Evolutionary conservation across 2,797 vertebrate species (phyloP), one percentile per base, ranked within the genome.

Genomic region (Sebastes kiyomatsui): DNA sequence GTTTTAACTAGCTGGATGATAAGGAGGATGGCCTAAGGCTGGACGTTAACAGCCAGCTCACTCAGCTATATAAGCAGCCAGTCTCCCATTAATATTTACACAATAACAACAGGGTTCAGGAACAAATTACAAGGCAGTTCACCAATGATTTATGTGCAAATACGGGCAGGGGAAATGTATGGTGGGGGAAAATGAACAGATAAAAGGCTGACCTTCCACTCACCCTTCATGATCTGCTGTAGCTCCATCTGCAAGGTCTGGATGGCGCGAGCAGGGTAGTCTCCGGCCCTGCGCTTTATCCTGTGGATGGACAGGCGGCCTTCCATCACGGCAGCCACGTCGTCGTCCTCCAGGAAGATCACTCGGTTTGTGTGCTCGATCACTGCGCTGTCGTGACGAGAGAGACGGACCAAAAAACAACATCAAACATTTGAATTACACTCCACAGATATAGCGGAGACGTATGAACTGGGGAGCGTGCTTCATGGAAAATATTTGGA

Each of bases 141-240:
- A 54, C 7, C 60, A 30, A 67, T 49, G 32, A 90, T 46, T 64
- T 72, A 81, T 79, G 60, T 46, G 22, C 6, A 76, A 62, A 76
- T 72, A 67, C 16, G 65, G 9, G 46, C 16, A 16, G 22, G 32
- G 23, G 52, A 10, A 32, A 72, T 58, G 5, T 25, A 42, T 6
- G 28, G 11, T 52, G 7, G 20, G 46, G 28, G 12, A 64, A 71
- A 42, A 55, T 54, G 11, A 72, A 38, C 22, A 33, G 52, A 61
- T 38, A n/a, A 72, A 64, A 70, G 18, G 5, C 18, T 1, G 49
- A 64, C 33, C 33, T 33, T 46, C 7, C 28, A 64, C 83, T 92
- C 62, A 98, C 97, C 98, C 92, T 98, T 99, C 99, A 99, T 99
- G 87, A 99, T 99, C 88, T 99, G 98, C 95, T 99, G 97, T 12